A percentile compares a stretch with the other conserved stretches of the same genome.
Conservation (phyloP, 1,140 invertebrate species). For the Hypothenemus hampei region DNA sequence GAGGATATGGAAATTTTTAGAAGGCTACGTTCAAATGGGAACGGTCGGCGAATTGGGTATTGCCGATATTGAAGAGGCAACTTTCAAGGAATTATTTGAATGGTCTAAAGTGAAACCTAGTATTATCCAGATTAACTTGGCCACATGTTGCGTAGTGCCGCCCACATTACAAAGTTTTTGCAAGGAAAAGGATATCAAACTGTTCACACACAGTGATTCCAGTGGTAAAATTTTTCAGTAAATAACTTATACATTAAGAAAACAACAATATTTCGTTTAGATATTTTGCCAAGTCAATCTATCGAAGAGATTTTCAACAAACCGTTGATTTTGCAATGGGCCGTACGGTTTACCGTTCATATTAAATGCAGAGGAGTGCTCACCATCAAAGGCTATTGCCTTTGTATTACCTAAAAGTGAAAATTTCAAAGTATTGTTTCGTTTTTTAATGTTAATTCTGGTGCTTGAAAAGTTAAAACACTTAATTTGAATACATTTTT, state of each 20-base stretch:
- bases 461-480: no score
- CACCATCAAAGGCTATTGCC: conserved; percentile 71
- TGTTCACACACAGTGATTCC: conserved; percentile 94
- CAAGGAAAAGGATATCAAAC: conserved; percentile 83
- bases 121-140: conserved; percentile 93
- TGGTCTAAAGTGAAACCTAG: conserved; percentile 80
- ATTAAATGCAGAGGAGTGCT: conserved; percentile 86
- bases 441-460: no score
- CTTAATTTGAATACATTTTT: no score
- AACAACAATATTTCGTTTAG: conserved; percentile 42
- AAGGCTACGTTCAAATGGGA: conserved; percentile 61
- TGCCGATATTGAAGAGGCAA: conserved; percentile 78
- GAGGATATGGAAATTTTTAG: conserved; percentile 67
- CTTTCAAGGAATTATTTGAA: conserved; percentile 70
- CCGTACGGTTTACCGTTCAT: conserved; percentile 77
- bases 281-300: conserved; percentile 54
- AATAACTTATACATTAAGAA: background rate
- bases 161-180: conserved; percentile 84
- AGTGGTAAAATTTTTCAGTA: conserved; percentile 54
- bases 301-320: conserved; percentile 51
- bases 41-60: conserved; percentile 75
- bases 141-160: conserved; percentile 93
- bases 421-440: no score
- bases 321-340: conserved; percentile 59
- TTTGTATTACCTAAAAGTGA: conserved; percentile 26